Evolutionary conservation across 2,888 invertebrate species (phyloP).

Genomic region (Macrosiphum euphorbiae): DNA sequence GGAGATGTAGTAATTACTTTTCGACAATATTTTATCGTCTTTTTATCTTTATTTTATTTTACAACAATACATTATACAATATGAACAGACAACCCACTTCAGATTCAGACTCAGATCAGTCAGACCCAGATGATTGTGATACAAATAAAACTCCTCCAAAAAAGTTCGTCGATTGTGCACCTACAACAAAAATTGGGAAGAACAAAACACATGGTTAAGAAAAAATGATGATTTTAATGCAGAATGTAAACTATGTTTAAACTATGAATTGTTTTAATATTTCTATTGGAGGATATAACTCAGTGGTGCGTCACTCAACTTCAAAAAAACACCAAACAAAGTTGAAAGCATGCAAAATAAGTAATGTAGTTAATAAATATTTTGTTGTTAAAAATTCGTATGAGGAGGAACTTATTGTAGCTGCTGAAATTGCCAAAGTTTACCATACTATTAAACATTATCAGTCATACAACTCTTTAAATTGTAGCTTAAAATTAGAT

Average conservation of each 20-base stretch:
- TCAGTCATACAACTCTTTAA: background rate
- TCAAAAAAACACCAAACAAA: background rate
- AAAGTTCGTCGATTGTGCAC: background rate
- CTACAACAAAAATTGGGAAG: background rate
- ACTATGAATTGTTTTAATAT: background rate
- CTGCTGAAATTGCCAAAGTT: background rate
- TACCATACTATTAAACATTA: background rate
- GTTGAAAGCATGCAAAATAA: conserved; percentile 5
- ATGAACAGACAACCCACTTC: background rate
- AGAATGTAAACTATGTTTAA: background rate
- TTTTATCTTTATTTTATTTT: background rate
- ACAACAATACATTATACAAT: background rate
- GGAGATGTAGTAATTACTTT: too few species aligned
- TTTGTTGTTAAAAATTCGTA: background rate
- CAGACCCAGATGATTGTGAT: background rate
- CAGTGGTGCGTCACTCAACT: background rate
- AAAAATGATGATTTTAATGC: background rate
- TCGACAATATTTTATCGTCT: background rate
- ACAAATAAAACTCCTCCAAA: background rate
- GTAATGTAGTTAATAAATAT: background rate
- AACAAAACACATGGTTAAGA: background rate
- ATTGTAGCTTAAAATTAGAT: background rate
- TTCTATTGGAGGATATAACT: background rate
- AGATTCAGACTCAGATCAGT: background rate
- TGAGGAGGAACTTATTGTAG: background rate